Base-by-base conservation (phyloP, 2,888 invertebrate species). In the Perizoma affinitatum region DNA sequence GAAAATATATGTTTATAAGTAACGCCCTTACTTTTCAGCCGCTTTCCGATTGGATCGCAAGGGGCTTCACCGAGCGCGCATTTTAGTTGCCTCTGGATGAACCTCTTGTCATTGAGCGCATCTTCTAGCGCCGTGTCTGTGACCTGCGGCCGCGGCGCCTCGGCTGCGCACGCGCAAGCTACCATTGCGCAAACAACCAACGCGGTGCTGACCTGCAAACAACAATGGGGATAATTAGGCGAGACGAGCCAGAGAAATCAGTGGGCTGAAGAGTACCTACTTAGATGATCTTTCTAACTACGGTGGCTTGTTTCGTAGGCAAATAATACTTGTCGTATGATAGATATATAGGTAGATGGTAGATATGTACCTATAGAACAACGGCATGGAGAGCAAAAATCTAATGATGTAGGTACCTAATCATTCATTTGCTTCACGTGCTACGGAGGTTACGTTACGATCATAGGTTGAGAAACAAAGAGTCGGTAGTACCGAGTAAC, bases 1-100 rank as follows among this genome's bases (percentile, higher is more conserved):
- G 36, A 46, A 48, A 7, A 42, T 42, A 42, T 1, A 9, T 5
- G 10, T 4, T 5, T 4, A 42, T 5, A 10, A 42, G 42, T n/a
- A 6, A 4, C 44, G 71, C 22, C 22, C 94, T 91, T 88, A 96
- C 96, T 95, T 88, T 96, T 96, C 11, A 96, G 86, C 67, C 95
- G 90, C 70, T 95, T 94, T 58, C 96, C 96, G 41, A 96, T 94
- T 1, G 95, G 94, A 78, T 96, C 96, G 70, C 96, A 96, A 0
- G 95, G 94, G 0, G 94, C 96, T 82, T 96, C 96, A 5, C 96
- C 95, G 8, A 95, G 87, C 7, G 95, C 95, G 76, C 96, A 96
- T 82, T 96, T 95, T 55, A 96, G 90, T 79, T 96, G 96, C 69
- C 95, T 92, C 82, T 93, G 93, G 63, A 96, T 93, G 75, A 96